Base-by-base conservation (phyloP, 2,888 invertebrate genomes). In the Podotricha telesiphe region DNA sequence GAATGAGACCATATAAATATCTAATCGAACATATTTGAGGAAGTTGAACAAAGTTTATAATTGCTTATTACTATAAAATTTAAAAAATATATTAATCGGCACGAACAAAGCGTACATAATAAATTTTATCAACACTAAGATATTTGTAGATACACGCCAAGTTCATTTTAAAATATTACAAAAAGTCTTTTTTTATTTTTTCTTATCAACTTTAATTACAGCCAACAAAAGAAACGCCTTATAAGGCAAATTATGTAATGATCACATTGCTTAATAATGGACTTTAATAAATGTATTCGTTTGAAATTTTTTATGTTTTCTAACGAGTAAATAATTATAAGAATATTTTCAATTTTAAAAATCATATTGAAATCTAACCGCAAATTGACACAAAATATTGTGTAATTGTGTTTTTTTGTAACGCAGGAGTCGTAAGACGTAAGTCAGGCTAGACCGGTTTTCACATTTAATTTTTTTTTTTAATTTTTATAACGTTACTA, bases 1-100 rank as follows among this genome's bases (percentile, higher is more conserved):
- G 6, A 1, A 37, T 37, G 37, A 37, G 37, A 8, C 37, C 37
- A 37, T 37, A 65, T 55, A 40, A 68, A 58, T 68, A 65, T 65
- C 48, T 48, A 67, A 67, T 67, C 55, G 34, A 17, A 47, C 2
- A 34, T 69, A 68, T 68, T 70, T 50, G 61, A 20, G 56, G 62
- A 69, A 73, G 58, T 69, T 28, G 56, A 65, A 51, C 58, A 68
- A 61, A 65, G 28, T 42, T 50, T 56, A 19, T 61, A 56, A 28
- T 65, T 68, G 66, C 59, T 48, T 20, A 58, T 8, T 22, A 15
- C 22, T 56, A 10, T 22, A 42, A 59, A 13, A 58, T 28, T 4
- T 28, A 48, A 19, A 13, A 58, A 37, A 10, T 17, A 19, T 58
- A 48, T 11, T 22, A 53, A 48, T n/a, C 20, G n/a, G 6, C n/a